Conservation (phyloP, 2,888 invertebrate species). For the Synanthedon tipuliformis region DNA sequence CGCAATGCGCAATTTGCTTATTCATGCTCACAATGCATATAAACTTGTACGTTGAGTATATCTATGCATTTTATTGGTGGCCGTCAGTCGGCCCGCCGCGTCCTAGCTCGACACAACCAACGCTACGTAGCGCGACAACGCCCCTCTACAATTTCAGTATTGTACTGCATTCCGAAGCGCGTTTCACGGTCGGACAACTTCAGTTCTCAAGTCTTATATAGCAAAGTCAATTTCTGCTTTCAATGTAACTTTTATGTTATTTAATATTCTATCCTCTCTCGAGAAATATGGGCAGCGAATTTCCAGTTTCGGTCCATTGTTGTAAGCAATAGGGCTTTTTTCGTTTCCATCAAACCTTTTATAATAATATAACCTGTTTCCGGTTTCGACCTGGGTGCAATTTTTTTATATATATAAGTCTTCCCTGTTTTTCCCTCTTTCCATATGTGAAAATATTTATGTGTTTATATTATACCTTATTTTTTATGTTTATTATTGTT, state of each 20-base stretch:
- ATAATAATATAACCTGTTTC: too few relatives aligned
- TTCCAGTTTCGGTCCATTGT: too few relatives aligned
- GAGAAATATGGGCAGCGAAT: too few relatives aligned
- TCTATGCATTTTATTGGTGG: constrained; percentile 29
- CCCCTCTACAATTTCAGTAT: constrained; percentile 21
- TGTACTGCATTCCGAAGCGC: constrained; percentile 27
- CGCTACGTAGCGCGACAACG: neutral
- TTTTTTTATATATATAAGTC: too few relatives aligned
- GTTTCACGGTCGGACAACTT: constrained; percentile 30
- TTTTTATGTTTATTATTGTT: too few relatives aligned
- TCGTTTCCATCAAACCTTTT: too few relatives aligned
- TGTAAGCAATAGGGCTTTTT: too few relatives aligned
- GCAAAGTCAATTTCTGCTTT: constrained; percentile 4
- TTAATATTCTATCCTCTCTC: neutral
- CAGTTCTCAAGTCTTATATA: constrained; percentile 9
- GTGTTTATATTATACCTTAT: too few relatives aligned
- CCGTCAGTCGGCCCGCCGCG: constrained; percentile 5
- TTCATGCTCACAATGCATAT: constrained; percentile 33
- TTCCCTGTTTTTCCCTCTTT: too few relatives aligned
- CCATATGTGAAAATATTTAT: too few relatives aligned
- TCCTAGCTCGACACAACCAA: neutral
- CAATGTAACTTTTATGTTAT: neutral
- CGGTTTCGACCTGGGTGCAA: too few relatives aligned
- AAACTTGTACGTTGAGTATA: constrained; percentile 4
- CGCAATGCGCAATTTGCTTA: constrained; percentile 26